Evolutionary conservation across 2,797 vertebrate species (phyloP), one percentile per base, ranked within the genome.

Genomic region (Betta splendens): DNA sequence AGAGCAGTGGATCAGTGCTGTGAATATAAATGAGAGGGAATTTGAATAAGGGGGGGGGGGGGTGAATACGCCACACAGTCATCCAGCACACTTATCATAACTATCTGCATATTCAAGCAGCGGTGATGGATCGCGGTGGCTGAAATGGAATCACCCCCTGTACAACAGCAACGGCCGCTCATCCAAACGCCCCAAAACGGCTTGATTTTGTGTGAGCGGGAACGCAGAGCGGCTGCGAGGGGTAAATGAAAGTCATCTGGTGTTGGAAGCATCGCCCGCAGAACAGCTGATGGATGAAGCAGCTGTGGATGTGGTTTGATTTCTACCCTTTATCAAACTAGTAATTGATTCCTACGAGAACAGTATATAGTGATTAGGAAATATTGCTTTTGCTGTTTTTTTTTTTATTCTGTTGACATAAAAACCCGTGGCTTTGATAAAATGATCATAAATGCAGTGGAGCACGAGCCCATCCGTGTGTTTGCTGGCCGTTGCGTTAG

Each of bases 1-100:
- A 54, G 67, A 68, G 57, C 74, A 53, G 81, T 18, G 2, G 51
- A 68, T 68, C 68, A 62, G 52, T 55, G 55, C 78, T 69, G 74
- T 81, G 79, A 85, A 86, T 88, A 75, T 74, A 79, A 83, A 88
- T 80, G 56, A 78, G 59, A 4, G 31, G 25, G 48, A 42, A 85
- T 87, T 81, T 85, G 56, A 85, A 86, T 86, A 69, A 65, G 54
- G 44, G 63, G 68, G 45, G 63, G 68, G 45, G 56, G 25, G 75
- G 82, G 73, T 74, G 54, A 86, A 86, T 85, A 60, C 65, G 70
- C 60, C 56, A 36, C 33, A 49, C 25, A 42, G 51, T 66, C 68
- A 64, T 31, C 42, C 33, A 46, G 56, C 32, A 39, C 54, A 69
- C 54, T 54, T 65, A 73, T 74, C 66, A 45, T 20, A 45, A 71